Conservation (phyloP, 2,113 vertebrate genomes). For the Piprites chloris region DNA sequence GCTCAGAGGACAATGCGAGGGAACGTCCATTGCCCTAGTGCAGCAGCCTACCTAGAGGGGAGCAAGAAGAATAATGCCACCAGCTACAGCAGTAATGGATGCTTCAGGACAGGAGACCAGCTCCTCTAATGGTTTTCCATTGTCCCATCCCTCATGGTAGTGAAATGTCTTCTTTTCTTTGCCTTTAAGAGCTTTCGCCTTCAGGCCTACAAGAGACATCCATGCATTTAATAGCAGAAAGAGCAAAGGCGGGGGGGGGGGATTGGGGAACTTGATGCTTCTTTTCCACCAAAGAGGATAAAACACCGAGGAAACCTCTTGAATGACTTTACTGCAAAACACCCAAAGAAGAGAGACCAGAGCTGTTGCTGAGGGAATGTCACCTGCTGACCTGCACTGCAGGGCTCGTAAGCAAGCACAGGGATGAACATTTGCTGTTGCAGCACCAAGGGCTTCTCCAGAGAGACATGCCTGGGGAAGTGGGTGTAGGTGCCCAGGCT, state of each 20-base stretch:
- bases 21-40: not conserved
- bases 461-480: fast-evolving
- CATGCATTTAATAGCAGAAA: not conserved
- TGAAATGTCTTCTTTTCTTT: not conserved
- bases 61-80: not conserved
- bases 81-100: not conserved
- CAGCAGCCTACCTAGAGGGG: not conserved
- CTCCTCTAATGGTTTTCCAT: not conserved
- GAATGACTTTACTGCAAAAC: not conserved
- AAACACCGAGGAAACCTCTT: not conserved
- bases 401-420: not conserved
- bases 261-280: not conserved
- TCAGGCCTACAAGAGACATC: not conserved
- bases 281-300: not conserved
- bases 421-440: fast-evolving
- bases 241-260: fast-evolving
- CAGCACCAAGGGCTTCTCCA: not conserved
- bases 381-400: not conserved
- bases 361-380: not conserved
- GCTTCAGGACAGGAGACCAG: not conserved
- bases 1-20: not conserved
- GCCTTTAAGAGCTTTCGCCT: not conserved
- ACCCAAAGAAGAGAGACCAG: not conserved
- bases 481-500: fast-evolving
- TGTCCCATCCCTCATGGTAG: not conserved